These are phyloP conservation scores for Cynocephalus volans DNA, from an alignment of 2,113 vertebrate species.

Conservation along the genomic window DNA sequence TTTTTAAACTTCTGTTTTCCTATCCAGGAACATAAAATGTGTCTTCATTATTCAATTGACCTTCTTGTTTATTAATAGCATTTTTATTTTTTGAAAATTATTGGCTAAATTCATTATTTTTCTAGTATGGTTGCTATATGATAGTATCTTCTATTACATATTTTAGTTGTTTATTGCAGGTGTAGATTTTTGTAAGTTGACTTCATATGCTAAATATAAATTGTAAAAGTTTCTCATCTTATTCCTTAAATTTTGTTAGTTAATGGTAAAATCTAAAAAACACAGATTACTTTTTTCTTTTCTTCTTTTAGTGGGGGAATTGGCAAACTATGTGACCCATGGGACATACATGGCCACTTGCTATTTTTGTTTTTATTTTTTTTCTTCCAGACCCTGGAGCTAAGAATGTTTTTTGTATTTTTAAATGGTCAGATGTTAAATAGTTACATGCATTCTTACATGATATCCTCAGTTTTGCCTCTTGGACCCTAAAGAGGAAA, in stretches of 20 bases:
- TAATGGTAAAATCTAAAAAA: background rate
- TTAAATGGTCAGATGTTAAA: background rate
- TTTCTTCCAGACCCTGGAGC: background rate
- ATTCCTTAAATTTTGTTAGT: background rate
- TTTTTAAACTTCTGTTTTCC: background rate
- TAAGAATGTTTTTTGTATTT: background rate
- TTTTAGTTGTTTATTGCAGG: background rate
- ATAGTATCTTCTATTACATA: background rate
- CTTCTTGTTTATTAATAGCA: background rate
- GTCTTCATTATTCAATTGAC: background rate
- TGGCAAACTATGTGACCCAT: background rate
- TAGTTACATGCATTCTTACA: background rate
- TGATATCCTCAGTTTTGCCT: background rate
- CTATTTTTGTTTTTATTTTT: background rate
- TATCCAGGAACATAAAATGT: background rate
- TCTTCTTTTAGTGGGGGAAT: background rate
- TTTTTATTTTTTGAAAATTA: background rate
- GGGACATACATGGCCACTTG: rapidly evolving
- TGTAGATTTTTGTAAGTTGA: background rate
- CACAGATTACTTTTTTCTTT: background rate
- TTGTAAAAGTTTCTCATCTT: background rate
- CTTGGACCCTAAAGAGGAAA: background rate
- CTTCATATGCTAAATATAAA: background rate
- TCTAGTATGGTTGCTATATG: background rate
- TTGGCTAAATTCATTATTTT: background rate